Percentiles rank a stretch among this genome's conserved stretches.
phyloP scores from a whole-genome alignment of 1,140 invertebrate genomes.

The Lordiphosa mommai region DNA sequence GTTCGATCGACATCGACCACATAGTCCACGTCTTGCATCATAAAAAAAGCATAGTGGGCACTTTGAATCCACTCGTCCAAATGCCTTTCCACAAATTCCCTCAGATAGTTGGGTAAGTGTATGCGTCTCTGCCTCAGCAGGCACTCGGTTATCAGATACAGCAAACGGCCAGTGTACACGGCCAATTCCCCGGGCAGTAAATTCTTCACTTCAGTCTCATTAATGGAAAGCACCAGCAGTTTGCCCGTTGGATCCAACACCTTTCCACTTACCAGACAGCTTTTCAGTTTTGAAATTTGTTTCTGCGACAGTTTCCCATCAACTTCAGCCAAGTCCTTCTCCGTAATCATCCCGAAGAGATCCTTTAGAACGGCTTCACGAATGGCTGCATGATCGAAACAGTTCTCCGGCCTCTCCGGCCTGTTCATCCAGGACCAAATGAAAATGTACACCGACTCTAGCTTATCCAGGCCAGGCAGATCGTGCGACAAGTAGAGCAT shows the following conservation, averaged over 20 bases:
- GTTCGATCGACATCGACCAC: conserved; percentile 52
- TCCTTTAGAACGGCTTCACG: neutral
- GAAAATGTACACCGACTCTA: conserved; percentile 65
- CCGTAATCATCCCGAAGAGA: conserved; percentile 1
- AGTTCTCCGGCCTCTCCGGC: neutral
- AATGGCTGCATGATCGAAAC: neutral
- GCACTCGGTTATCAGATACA: neutral
- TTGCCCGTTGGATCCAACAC: neutral
- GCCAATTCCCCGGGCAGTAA: neutral
- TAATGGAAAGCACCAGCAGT: neutral
- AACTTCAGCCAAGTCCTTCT: neutral
- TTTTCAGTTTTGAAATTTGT: neutral
- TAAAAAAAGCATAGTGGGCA: conserved; percentile 1
- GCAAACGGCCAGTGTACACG: neutral
- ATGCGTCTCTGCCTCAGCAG: neutral
- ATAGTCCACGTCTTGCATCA: conserved; percentile 35
- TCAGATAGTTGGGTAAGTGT: conserved; percentile 6
- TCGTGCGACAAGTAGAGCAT: conserved; percentile 71
- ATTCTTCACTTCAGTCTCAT: neutral
- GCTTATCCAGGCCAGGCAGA: conserved; percentile 61
- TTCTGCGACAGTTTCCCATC: neutral
- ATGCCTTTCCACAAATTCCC: conserved; percentile 2
- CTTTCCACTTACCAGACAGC: neutral
- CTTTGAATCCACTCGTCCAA: conserved; percentile 7
- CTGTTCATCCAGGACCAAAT: conserved; percentile 65